These are phyloP conservation scores for Drosophila greeni DNA, from an alignment of 2,888 invertebrate species.

Conservation along the genomic window DNA sequence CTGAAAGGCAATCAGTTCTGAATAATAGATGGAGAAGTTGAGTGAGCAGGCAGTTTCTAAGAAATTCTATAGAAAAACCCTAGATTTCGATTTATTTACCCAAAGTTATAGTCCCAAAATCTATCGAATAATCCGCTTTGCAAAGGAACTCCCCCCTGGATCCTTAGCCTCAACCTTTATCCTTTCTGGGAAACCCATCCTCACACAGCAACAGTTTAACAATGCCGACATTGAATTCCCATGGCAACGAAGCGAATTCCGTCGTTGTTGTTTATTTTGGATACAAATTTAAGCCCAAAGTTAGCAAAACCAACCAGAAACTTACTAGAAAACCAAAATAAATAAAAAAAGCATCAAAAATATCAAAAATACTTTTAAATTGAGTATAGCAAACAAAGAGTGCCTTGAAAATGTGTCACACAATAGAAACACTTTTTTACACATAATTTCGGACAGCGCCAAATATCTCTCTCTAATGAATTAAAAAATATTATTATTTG, in stretches of 20 bases:
- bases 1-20: constrained; percentile 18
- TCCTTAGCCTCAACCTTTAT: constrained; percentile 1
- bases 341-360: not conserved
- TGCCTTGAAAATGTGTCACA: constrained; percentile 52
- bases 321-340: constrained; percentile 16
- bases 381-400: not conserved
- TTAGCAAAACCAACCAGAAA: constrained; percentile 42
- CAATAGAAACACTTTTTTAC: constrained; percentile 42
- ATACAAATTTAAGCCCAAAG: constrained; percentile 44
- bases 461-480: constrained; percentile 12
- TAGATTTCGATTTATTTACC: not conserved
- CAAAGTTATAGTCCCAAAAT: too few species aligned
- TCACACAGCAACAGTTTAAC: constrained; percentile 65
- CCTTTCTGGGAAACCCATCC: constrained; percentile 7
- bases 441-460: constrained; percentile 39
- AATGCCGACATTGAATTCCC: constrained; percentile 61
- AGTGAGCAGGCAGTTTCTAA: not conserved
- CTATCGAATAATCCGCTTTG: constrained; percentile 17
- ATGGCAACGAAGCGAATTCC: constrained; percentile 70
- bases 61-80: not conserved
- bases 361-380: not conserved
- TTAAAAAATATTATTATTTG: constrained; percentile 27
- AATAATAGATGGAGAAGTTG: constrained; percentile 20
- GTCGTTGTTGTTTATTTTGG: constrained; percentile 70
- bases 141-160: constrained; percentile 7